Conservation (phyloP, 2,113 vertebrate genomes). For the Geothlypis trichas region DNA sequence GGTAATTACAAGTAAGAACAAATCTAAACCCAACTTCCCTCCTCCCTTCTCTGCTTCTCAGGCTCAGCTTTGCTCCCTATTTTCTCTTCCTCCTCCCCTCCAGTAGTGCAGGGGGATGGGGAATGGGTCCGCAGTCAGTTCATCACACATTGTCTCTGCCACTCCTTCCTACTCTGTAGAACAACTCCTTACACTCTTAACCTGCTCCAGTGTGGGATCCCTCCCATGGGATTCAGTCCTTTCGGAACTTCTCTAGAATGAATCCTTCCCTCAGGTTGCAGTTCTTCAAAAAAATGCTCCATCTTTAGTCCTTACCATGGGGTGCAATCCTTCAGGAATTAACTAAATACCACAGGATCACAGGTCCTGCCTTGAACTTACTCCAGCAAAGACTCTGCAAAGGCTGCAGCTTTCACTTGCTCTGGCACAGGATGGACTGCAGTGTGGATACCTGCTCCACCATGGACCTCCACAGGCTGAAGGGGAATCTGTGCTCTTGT, state of each 20-base stretch:
- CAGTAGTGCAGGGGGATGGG: neutral
- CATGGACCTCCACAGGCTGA: neutral
- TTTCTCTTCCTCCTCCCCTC: neutral
- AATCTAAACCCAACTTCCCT: neutral
- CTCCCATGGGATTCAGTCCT: neutral
- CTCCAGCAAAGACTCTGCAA: neutral
- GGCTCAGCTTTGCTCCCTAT: neutral
- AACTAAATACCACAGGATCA: neutral
- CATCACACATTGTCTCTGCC: neutral
- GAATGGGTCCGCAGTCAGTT: fast-evolving
- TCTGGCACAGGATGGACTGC: neutral
- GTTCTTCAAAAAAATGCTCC: neutral
- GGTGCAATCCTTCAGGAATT: neutral
- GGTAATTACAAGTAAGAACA: neutral
- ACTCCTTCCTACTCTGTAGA: neutral
- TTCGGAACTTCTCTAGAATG: neutral
- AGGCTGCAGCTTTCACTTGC: neutral
- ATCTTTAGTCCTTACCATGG: neutral
- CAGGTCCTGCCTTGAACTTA: neutral
- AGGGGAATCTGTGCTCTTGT: neutral
- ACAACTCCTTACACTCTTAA: fast-evolving
- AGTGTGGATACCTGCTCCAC: neutral
- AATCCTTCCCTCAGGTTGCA: fast-evolving
- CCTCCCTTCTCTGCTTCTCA: neutral
- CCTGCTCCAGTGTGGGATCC: neutral